These are phyloP conservation scores for Tursiops truncatus DNA, from an alignment of 2,113 vertebrate species.

Conservation along the genomic window DNA sequence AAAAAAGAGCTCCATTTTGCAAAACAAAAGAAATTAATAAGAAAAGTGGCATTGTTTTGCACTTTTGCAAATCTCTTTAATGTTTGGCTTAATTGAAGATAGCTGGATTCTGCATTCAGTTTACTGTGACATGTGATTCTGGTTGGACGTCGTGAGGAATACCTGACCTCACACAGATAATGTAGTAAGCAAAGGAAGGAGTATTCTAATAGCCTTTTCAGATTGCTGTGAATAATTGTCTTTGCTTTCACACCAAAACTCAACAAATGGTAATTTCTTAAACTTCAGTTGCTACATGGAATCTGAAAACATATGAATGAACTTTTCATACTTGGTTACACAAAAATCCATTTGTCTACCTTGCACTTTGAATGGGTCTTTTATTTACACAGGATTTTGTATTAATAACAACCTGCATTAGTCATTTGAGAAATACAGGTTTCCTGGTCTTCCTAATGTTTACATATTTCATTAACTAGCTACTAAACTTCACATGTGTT, in stretches of 20 bases:
- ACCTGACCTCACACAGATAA: background rate
- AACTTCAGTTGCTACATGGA: background rate
- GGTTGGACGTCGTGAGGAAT: background rate
- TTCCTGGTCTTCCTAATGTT: background rate
- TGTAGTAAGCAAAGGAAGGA: background rate
- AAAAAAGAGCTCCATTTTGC: background rate
- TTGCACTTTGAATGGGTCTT: background rate
- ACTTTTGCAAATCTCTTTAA: background rate
- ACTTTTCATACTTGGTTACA: background rate
- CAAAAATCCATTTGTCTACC: background rate
- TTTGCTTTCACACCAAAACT: conserved; percentile 10
- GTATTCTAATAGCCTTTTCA: background rate
- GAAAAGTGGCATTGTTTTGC: background rate
- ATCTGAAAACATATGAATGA: background rate
- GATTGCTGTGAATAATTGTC: background rate
- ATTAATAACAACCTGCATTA: background rate
- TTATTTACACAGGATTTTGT: background rate
- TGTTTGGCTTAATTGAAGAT: background rate
- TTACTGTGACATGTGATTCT: background rate
- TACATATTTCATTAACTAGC: background rate
- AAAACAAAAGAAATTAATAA: background rate
- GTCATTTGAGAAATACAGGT: background rate
- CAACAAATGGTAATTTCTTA: background rate
- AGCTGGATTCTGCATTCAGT: background rate
- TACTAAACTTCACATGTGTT: background rate